Conservation (phyloP, 2,888 invertebrate species). For the Timandra comae region DNA sequence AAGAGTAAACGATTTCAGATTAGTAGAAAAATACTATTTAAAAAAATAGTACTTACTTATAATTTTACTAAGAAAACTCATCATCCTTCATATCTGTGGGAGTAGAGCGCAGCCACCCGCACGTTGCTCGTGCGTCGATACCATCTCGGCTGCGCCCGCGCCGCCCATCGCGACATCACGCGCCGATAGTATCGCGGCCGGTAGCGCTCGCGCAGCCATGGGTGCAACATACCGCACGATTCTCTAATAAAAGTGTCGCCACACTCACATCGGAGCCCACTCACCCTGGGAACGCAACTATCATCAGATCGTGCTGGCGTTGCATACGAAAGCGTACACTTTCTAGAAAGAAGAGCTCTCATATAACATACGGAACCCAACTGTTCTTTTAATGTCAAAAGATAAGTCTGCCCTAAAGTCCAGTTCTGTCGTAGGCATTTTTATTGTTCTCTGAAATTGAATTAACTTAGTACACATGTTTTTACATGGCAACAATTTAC, state of each 20-base stretch:
- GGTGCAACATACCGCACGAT: constrained; percentile 49
- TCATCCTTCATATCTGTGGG: background rate
- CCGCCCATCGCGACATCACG: constrained; percentile 59
- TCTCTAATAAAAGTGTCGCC: constrained; percentile 59
- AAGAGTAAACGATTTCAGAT: no score
- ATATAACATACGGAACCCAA: no score
- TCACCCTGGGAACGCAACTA: background rate
- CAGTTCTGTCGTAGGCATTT: no score
- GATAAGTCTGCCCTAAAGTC: no score
- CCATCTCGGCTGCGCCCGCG: constrained; percentile 43
- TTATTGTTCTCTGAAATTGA: no score
- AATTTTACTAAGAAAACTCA: no score
- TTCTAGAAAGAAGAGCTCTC: no score
- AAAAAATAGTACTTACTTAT: no score
- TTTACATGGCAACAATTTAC: no score
- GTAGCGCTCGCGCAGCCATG: constrained; percentile 41
- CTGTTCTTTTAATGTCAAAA: no score
- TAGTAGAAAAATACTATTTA: no score
- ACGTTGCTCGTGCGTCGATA: constrained; percentile 51
- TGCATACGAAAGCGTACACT: background rate
- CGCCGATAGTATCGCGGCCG: constrained; percentile 55
- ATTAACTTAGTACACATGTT: no score
- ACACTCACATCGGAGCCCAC: constrained; percentile 7
- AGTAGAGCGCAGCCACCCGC: constrained; percentile 29
- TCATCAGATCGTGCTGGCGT: background rate